phyloP scores from a whole-genome alignment of 2,797 vertebrate species.

The Muraenolepis orangiensis region DNA sequence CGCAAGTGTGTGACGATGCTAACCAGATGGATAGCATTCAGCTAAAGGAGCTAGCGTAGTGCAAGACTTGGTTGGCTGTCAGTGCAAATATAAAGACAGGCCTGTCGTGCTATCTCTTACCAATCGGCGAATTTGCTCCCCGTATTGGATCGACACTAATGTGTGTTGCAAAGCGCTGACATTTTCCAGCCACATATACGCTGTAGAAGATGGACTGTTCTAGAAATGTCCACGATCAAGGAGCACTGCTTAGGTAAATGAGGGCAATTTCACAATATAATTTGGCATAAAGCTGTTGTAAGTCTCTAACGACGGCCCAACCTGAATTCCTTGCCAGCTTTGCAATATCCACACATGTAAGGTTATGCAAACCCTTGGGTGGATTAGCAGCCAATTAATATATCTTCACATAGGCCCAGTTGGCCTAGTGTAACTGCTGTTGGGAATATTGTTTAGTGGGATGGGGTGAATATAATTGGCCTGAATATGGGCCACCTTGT shows the following conservation, averaged over 20 bases:
- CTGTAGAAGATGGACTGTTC: conserved; percentile 21
- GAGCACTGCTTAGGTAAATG: conserved; percentile 29
- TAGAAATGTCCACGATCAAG: conserved; percentile 40
- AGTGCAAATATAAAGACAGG: conserved; percentile 34
- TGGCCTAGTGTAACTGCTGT: background rate
- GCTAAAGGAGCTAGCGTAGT: conserved; percentile 21
- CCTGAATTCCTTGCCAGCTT: background rate
- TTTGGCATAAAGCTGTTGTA: background rate
- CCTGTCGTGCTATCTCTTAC: conserved; percentile 27
- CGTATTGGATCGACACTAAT: background rate
- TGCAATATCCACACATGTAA: background rate
- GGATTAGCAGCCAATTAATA: background rate
- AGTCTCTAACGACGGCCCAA: background rate
- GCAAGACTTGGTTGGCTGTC: conserved; percentile 50
- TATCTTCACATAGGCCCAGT: background rate
- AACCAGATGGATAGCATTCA: background rate
- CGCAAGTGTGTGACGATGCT: conserved; percentile 41
- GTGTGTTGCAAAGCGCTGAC: background rate
- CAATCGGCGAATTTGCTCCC: background rate
- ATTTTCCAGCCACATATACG: background rate
- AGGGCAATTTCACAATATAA: conserved; percentile 29
- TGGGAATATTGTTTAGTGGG: background rate
- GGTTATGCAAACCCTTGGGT: background rate
- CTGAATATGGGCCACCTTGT: background rate
- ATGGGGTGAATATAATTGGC: background rate